phyloP scores from a whole-genome alignment of 1,140 invertebrate species.

The Druon quercuslanigerum region DNA sequence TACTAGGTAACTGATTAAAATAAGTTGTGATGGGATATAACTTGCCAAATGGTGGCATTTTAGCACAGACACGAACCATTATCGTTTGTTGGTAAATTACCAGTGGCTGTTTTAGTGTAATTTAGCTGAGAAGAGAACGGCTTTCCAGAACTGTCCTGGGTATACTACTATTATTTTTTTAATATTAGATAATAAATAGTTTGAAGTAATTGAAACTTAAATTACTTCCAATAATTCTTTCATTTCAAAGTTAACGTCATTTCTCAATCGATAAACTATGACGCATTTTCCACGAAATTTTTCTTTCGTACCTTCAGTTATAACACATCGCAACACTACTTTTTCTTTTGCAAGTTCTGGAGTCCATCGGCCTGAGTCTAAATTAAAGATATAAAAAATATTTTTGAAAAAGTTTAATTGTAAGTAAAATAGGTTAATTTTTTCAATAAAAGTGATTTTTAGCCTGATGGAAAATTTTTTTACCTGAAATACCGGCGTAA shows the following conservation, averaged over 20 bases:
- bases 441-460: neutral
- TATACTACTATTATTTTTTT: slow-evolving; percentile 6
- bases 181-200: slow-evolving; percentile 15
- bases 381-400: slow-evolving; percentile 41
- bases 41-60: no score
- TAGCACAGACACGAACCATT: no score
- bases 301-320: slow-evolving; percentile 73
- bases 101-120: no score
- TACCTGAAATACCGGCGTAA: no score
- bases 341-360: slow-evolving; percentile 60
- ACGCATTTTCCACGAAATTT: slow-evolving; percentile 75
- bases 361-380: slow-evolving; percentile 77
- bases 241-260: slow-evolving; percentile 72
- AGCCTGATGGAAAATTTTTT: neutral
- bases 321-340: slow-evolving; percentile 72
- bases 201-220: slow-evolving; percentile 6
- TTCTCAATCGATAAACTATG: slow-evolving; percentile 75
- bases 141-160: neutral
- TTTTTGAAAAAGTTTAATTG: neutral
- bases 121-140: no score
- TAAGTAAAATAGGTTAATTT: no score
- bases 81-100: neutral
- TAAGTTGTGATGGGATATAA: no score
- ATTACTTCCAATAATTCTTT: slow-evolving; percentile 76
- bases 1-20: no score